A percentile compares a stretch with the other conserved stretches of the same genome.
Evolutionary conservation across 2,797 vertebrate genomes (phyloP).

Genomic region (Tympanoctomys barrerae): DNA sequence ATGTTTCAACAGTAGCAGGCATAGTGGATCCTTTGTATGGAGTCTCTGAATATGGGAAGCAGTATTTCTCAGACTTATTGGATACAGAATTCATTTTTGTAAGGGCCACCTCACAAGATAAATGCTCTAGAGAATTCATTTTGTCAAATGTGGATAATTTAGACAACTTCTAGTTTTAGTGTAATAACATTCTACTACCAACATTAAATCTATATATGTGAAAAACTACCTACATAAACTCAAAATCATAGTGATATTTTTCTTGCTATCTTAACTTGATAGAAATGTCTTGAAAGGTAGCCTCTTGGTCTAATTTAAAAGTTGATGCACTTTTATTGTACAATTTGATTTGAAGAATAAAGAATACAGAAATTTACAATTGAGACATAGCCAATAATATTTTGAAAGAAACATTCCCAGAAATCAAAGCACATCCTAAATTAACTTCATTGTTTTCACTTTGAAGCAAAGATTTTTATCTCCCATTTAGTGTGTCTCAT

Average conservation of each 20-base stretch:
- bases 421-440: slow-evolving; percentile 56
- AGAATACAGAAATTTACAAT: slow-evolving; percentile 43
- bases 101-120: slow-evolving; percentile 18
- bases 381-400: background rate
- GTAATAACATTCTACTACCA: background rate
- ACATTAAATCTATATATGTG: slow-evolving; percentile 45
- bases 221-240: slow-evolving; percentile 5
- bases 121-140: background rate
- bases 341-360: slow-evolving; percentile 47
- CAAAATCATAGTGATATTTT: slow-evolving; percentile 20
- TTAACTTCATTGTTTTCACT: slow-evolving; percentile 42
- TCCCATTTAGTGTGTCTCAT: background rate
- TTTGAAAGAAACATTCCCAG: slow-evolving; percentile 33
- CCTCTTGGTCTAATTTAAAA: slow-evolving; percentile 44
- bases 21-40: background rate
- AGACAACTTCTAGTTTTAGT: slow-evolving; percentile 26
- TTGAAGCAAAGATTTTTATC: slow-evolving; percentile 41
- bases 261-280: slow-evolving; percentile 39
- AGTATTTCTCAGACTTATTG: slow-evolving; percentile 9
- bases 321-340: background rate
- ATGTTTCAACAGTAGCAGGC: background rate
- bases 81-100: slow-evolving; percentile 2
- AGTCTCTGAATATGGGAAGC: background rate
- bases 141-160: background rate
- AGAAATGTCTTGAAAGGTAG: slow-evolving; percentile 35